phyloP scores from a whole-genome alignment of 2,113 vertebrate genomes.

The Aphelocoma coerulescens region DNA sequence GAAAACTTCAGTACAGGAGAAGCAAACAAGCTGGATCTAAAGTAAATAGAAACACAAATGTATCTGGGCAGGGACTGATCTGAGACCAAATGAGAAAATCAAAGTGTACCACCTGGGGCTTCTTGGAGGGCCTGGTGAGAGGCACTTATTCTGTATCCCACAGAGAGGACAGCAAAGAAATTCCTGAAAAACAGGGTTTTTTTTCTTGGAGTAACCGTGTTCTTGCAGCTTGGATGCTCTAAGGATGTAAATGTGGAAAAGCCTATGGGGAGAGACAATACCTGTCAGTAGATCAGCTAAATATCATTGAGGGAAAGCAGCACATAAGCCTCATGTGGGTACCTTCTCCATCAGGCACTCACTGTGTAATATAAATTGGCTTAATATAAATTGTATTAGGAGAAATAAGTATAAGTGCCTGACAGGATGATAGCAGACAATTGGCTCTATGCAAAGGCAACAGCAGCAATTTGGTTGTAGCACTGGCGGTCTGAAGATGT shows the following conservation, averaged over 20 bases:
- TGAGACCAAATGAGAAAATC: background rate
- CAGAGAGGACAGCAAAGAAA: background rate
- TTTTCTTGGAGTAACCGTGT: background rate
- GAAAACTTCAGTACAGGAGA: background rate
- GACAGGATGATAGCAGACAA: constrained; percentile 16
- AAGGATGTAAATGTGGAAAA: background rate
- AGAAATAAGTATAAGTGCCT: constrained; percentile 17
- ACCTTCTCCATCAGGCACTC: background rate
- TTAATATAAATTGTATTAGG: constrained; percentile 47
- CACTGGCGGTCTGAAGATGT: rapidly evolving
- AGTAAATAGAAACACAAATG: background rate
- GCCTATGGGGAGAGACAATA: background rate
- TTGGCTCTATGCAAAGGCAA: background rate
- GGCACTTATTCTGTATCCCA: background rate
- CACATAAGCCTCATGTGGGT: background rate
- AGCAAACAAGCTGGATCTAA: background rate
- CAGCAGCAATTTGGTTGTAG: background rate
- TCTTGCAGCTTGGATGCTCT: background rate
- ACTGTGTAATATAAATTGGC: background rate
- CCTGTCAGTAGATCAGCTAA: constrained; percentile 14
- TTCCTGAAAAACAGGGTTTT: background rate
- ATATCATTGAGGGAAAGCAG: background rate
- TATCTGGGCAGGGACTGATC: background rate
- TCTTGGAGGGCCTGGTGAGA: background rate
- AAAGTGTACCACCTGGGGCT: background rate